Evolutionary conservation across 2,113 vertebrate species (phyloP).

Genomic region (Gorsachius goisagi): DNA sequence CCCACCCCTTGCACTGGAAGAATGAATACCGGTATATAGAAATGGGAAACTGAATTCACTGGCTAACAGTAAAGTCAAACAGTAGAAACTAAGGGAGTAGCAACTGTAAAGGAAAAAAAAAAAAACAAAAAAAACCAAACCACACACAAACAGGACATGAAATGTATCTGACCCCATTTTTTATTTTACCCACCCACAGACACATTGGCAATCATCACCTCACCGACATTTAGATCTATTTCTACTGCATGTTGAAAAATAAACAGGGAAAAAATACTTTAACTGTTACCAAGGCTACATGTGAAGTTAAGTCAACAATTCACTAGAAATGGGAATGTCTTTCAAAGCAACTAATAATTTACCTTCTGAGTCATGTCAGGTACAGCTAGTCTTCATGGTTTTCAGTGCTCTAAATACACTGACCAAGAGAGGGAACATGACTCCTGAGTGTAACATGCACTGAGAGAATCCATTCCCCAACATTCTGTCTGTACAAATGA

Average conservation of each 20-base stretch:
- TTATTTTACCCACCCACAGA: background rate
- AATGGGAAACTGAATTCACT: background rate
- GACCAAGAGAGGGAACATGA: background rate
- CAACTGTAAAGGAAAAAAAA: background rate
- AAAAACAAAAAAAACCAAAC: too few species aligned
- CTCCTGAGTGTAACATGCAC: background rate
- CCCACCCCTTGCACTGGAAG: background rate
- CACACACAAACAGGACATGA: background rate
- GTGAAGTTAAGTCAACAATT: background rate
- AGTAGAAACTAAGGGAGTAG: background rate
- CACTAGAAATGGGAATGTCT: background rate
- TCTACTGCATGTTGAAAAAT: background rate
- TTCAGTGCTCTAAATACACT: background rate
- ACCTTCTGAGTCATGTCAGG: background rate
- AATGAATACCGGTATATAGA: background rate
- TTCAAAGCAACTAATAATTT: background rate
- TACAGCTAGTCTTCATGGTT: background rate
- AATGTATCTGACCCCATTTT: background rate
- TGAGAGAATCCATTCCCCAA: background rate
- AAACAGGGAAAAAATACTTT: rapidly evolving
- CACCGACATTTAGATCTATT: background rate
- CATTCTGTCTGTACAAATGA: background rate
- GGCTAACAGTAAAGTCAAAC: background rate
- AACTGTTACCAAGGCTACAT: background rate
- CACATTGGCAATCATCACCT: background rate